Base-by-base conservation (phyloP, 30 jellyfish, hydroid and myxozoan genomes). In the Cassiopea andromeda region DNA sequence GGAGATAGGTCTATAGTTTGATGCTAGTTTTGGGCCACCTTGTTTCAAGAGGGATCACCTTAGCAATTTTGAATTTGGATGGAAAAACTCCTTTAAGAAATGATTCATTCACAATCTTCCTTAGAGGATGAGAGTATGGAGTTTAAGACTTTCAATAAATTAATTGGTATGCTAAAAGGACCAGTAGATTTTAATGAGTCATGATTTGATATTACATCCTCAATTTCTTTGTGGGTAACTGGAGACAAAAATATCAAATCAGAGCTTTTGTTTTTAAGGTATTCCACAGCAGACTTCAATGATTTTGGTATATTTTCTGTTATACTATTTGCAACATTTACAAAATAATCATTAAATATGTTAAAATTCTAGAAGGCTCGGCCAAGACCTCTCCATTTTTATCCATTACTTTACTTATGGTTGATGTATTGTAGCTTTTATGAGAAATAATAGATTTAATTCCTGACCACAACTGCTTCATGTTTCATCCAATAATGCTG, bases 151-250 rank as follows among this genome's bases (percentile, higher is more conserved):
- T 75, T 75, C n/a, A 75, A 6, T 45, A 75, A 75, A 75, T 75
- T 75, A 75, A 75, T 75, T 19, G 60, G 54, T 45, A 48, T 75
- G 19, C 84, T 75, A 75, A 75, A 44, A 15, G 60, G 84, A 75
- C 84, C 45, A 75, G 19, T 48, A 19, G 84, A 75, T 2, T 75
- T 75, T 75, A 73, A 4, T 75, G 84, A 75, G 60, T 44, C 60
- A 46, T 4, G 84, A n/a, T 4, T 75, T 75, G 84, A n/a, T n/a
- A 75, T 75, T 75, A 75, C 19, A n/a, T 75, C 84, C n/a, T 75
- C 84, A 19, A 75, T 75, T 75, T 75, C 84, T 46, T 44, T 75
- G 60, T 75, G 84, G 67, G 84, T 75, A 45, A 75, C 84, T 44
- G 84, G 84, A 4, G 67, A 75, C 67, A 48, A 27, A 45, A 75